Base-by-base conservation (phyloP, 2,797 vertebrate genomes). In the Avahi laniger region DNA sequence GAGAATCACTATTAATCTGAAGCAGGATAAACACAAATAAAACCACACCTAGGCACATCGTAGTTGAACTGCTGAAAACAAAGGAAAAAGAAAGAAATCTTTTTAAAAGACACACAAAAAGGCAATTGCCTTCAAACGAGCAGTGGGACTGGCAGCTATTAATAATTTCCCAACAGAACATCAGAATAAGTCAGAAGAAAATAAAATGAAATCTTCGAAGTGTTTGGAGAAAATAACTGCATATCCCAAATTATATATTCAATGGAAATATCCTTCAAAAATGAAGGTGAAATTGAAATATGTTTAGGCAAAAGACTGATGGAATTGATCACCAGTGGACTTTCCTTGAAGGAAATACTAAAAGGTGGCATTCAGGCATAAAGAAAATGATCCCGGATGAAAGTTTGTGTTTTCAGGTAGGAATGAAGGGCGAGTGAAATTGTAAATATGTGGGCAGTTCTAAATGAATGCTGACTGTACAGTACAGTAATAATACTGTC, bases 271-370 rank as follows among this genome's bases (percentile, higher is more conserved):
- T 38, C 65, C 83, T 93, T 93, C 72, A 65, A 63, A 90, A 76
- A 85, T 59, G 35, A 75, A 90, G 85, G 54, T 63, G 48, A 93
- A 86, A 86, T 69, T 83, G 86, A 75, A 93, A 67, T 91, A 83
- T 65, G 65, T 94, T 76, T 57, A 52, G 76, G 89, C 41, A 79
- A 76, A 41, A 83, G 38, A 33, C 80, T 86, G 17, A 59, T n/a
- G 54, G 65, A 80, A 96, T 59, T 91, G 48, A 88, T 88, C 54
- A 52, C 30, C 13, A 73, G 82, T 26, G 80, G 76, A 79, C 93
- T 94, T 89, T 88, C 76, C 70, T 87, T 87, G 73, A 94, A 96
- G 63, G 82, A 93, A 94, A 94, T 67, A 67, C 48, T 83, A 92
- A 92, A 63, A 54, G 20, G 30, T 79, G 41, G 86, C 69, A 54